Conservation (phyloP, 2,113 vertebrate genomes). For the Gallinago jamesoni region DNA sequence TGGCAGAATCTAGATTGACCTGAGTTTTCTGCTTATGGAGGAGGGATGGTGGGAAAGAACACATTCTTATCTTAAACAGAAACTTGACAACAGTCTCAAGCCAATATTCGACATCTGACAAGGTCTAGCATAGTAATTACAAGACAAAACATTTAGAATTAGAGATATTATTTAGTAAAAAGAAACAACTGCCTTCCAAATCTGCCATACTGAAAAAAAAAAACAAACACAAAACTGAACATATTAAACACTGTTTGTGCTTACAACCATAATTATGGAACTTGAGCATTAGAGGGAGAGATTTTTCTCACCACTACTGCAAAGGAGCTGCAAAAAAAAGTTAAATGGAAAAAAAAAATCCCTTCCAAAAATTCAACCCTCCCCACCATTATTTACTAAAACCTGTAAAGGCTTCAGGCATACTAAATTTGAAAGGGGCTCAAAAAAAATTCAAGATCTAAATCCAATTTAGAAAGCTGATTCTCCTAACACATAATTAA, state of each 20-base stretch:
- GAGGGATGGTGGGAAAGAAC: not conserved
- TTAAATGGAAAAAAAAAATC: conserved; percentile 18
- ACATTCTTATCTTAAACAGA: not conserved
- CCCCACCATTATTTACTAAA: not conserved
- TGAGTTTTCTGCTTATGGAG: conserved; percentile 43
- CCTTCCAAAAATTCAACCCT: not conserved
- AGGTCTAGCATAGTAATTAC: not conserved
- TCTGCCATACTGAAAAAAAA: conserved; percentile 15
- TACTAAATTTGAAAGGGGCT: not conserved
- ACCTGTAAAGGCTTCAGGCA: conserved; percentile 2
- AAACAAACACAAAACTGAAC: not conserved
- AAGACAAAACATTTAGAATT: not conserved
- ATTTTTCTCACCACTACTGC: not conserved
- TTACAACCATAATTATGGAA: conserved; percentile 23
- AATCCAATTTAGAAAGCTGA: conserved; percentile 22
- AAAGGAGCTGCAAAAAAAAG: conserved; percentile 38
- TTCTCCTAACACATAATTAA: conserved; percentile 52
- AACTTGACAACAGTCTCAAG: conserved; percentile 50
- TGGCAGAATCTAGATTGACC: conserved; percentile 24
- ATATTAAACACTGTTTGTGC: conserved; percentile 45
- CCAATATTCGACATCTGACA: conserved; percentile 3
- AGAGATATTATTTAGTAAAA: not conserved
- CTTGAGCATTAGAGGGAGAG: not conserved
- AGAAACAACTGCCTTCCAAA: conserved; percentile 37
- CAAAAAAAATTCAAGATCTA: not conserved